Conservation (phyloP, 2,888 invertebrate genomes). For the Gari tellinella region DNA sequence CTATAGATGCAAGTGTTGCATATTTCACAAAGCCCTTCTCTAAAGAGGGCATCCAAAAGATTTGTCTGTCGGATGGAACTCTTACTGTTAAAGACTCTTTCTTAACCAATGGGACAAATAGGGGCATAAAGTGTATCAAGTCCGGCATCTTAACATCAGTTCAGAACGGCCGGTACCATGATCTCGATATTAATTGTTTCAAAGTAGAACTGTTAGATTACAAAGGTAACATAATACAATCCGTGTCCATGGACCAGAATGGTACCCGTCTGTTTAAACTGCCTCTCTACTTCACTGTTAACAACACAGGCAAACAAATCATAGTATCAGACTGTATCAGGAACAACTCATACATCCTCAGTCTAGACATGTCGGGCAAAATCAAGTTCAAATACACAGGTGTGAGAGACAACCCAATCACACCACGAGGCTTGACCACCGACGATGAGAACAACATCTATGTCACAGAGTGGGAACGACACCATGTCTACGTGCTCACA, state of each 20-base stretch:
- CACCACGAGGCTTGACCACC: slow-evolving; percentile 50
- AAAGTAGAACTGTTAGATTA: slow-evolving; percentile 53
- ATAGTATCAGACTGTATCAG: slow-evolving; percentile 56
- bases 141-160: slow-evolving; percentile 56
- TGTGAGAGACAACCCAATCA: slow-evolving; percentile 22
- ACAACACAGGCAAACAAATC: slow-evolving; percentile 45
- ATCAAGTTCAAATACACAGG: slow-evolving; percentile 48
- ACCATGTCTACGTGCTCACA: slow-evolving; percentile 43
- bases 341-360: slow-evolving; percentile 44
- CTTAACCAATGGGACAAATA: slow-evolving; percentile 49
- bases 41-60: slow-evolving; percentile 56
- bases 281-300: slow-evolving; percentile 46
- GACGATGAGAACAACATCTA: slow-evolving; percentile 55
- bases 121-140: slow-evolving; percentile 55
- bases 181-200: slow-evolving; percentile 53
- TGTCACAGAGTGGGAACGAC: slow-evolving; percentile 52
- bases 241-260: slow-evolving; percentile 40
- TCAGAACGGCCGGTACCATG: slow-evolving; percentile 50
- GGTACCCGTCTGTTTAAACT: slow-evolving; percentile 52
- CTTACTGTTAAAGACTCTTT: slow-evolving; percentile 49
- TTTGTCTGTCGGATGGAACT: slow-evolving; percentile 43
- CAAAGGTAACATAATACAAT: slow-evolving; percentile 44
- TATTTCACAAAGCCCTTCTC: slow-evolving; percentile 56
- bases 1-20: slow-evolving; percentile 48
- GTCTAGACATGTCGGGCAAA: slow-evolving; percentile 47